Conservation (phyloP, 2,113 vertebrate species). For the Cervus canadensis region DNA sequence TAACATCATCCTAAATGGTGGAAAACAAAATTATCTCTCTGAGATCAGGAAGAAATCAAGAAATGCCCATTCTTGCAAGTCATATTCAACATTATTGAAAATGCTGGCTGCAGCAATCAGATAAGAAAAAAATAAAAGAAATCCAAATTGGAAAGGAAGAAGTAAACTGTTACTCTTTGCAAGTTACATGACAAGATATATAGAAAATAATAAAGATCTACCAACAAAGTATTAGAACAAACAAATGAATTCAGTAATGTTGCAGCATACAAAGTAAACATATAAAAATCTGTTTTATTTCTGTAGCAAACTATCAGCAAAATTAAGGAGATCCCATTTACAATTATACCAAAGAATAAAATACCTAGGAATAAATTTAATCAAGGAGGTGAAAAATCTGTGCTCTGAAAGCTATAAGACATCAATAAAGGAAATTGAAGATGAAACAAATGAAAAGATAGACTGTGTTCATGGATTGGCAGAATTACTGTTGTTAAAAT, state of each 20-base stretch:
- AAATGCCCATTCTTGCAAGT: background rate
- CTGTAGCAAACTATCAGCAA: background rate
- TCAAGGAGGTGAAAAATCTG: background rate
- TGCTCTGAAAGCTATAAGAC: background rate
- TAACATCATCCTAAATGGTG: background rate
- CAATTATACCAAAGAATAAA: background rate
- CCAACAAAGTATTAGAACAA: background rate
- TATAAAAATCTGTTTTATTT: background rate
- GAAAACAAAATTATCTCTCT: background rate
- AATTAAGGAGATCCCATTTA: background rate
- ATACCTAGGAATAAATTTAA: background rate
- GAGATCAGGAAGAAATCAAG: background rate
- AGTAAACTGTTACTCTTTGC: background rate
- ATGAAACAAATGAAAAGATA: background rate
- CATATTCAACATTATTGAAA: background rate
- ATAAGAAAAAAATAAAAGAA: background rate
- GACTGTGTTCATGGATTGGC: background rate
- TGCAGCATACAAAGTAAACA: background rate
- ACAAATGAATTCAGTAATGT: background rate
- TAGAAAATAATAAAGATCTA: background rate
- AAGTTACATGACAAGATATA: background rate
- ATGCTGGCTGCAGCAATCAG: background rate
- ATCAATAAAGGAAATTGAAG: background rate
- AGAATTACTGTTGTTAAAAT: background rate
- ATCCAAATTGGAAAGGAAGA: background rate